These are phyloP conservation scores for Scrobipalpa costella DNA, from an alignment of 2,888 invertebrate species.

Conservation along the genomic window DNA sequence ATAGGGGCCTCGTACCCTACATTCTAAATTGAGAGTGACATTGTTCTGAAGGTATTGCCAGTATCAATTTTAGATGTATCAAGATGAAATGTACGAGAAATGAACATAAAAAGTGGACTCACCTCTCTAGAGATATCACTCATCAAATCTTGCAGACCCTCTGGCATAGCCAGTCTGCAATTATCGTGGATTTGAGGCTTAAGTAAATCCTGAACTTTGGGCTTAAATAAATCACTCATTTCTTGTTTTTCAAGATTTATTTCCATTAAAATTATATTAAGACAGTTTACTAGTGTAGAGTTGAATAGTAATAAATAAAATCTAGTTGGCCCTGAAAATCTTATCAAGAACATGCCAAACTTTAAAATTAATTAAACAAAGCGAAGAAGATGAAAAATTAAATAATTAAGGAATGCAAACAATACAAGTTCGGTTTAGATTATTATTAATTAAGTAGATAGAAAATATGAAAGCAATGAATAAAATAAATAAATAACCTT, in stretches of 20 bases:
- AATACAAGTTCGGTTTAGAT: too few species aligned
- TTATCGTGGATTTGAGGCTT: conserved; percentile 50
- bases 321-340: conserved; percentile 4
- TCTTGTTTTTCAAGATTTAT: conserved; percentile 22
- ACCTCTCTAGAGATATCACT: conserved; percentile 88
- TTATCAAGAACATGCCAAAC: neutral
- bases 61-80: too few species aligned
- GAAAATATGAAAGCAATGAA: too few species aligned
- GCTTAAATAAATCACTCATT: conserved; percentile 53
- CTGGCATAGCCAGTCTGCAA: conserved; percentile 75
- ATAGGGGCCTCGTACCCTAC: too few species aligned
- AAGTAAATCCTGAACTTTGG: conserved; percentile 53
- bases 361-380: too few species aligned
- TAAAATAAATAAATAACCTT: too few species aligned
- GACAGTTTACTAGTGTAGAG: conserved; percentile 5
- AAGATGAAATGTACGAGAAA: too few species aligned
- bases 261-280: neutral
- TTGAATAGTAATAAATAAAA: neutral
- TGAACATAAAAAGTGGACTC: neutral
- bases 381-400: too few species aligned
- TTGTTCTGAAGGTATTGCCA: too few species aligned
- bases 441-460: too few species aligned
- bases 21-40: too few species aligned
- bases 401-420: too few species aligned
- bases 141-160: conserved; percentile 86